A percentile compares a stretch with the other conserved stretches of the same genome.
phyloP scores from a whole-genome alignment of 1,140 invertebrate species.

The Coelopa frigida region DNA sequence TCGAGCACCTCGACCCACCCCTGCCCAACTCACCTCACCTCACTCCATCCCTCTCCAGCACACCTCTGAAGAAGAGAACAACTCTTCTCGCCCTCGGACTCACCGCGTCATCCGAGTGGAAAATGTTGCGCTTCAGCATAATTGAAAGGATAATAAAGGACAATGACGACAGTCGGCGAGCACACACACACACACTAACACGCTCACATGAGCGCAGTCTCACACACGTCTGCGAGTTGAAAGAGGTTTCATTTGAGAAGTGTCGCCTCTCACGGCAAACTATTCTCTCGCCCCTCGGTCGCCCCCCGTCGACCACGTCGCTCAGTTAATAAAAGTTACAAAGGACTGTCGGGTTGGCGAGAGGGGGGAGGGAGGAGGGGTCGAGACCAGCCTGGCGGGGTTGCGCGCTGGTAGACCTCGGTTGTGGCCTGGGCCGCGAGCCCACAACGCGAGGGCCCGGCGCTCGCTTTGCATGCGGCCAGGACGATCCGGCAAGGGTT shows the following conservation, averaged over 20 bases:
- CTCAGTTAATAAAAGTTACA: no score
- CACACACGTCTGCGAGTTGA: neutral
- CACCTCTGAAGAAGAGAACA: neutral
- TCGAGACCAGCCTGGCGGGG: no score
- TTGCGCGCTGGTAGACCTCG: no score
- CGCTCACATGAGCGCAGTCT: neutral
- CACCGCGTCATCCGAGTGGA: neutral
- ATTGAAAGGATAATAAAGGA: neutral
- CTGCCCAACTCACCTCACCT: no score
- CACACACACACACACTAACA: neutral
- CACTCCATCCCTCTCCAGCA: neutral
- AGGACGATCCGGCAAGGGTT: neutral
- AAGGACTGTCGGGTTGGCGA: no score
- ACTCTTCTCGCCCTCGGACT: neutral
- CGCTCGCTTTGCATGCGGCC: neutral
- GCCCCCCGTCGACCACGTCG: no score
- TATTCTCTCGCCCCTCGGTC: neutral
- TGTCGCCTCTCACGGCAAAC: neutral
- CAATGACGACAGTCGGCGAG: neutral
- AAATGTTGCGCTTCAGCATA: neutral
- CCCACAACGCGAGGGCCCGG: neutral
- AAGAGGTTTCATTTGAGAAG: neutral
- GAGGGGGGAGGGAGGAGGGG: no score
- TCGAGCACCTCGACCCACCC: no score
- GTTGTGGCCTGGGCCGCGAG: neutral